Evolutionary conservation across 2,888 invertebrate genomes (phyloP).

Genomic region (Amiota minor): DNA sequence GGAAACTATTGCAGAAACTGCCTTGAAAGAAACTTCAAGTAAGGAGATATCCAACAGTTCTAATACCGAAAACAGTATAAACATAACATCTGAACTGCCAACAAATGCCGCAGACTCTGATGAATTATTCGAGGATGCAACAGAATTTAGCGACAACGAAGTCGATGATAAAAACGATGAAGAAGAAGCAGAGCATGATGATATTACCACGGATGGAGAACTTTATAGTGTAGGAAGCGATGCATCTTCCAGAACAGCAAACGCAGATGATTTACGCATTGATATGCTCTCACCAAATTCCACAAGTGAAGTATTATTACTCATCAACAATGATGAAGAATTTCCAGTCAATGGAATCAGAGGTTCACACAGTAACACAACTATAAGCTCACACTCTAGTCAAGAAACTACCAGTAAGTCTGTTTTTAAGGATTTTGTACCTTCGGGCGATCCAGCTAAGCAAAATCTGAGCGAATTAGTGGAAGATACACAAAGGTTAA

Average conservation of each 20-base stretch:
- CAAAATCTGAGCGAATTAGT: constrained; percentile 76
- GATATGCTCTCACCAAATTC: constrained; percentile 52
- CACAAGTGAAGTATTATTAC: constrained; percentile 54
- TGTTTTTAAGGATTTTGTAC: constrained; percentile 63
- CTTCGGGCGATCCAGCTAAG: constrained; percentile 68
- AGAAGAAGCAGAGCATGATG: constrained; percentile 40
- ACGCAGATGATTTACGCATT: constrained; percentile 30
- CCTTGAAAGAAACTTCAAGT: not conserved
- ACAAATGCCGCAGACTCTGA: constrained; percentile 43
- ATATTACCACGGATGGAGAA: constrained; percentile 60
- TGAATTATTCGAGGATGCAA: constrained; percentile 62
- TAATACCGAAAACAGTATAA: not conserved
- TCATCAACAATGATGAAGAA: constrained; percentile 42
- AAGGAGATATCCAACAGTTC: not conserved
- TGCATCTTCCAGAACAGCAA: constrained; percentile 39
- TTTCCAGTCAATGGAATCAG: constrained; percentile 32
- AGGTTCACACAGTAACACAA: constrained; percentile 53
- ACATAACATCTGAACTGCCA: constrained; percentile 16
- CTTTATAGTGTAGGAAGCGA: constrained; percentile 62
- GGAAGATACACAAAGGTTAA: constrained; percentile 77
- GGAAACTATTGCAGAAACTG: not conserved
- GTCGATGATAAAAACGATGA: constrained; percentile 33
- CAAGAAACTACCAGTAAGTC: constrained; percentile 46
- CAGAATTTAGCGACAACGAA: constrained; percentile 60
- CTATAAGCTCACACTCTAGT: constrained; percentile 57